Evolutionary conservation across 2,113 vertebrate genomes (phyloP).

Genomic region (Passer montanus): DNA sequence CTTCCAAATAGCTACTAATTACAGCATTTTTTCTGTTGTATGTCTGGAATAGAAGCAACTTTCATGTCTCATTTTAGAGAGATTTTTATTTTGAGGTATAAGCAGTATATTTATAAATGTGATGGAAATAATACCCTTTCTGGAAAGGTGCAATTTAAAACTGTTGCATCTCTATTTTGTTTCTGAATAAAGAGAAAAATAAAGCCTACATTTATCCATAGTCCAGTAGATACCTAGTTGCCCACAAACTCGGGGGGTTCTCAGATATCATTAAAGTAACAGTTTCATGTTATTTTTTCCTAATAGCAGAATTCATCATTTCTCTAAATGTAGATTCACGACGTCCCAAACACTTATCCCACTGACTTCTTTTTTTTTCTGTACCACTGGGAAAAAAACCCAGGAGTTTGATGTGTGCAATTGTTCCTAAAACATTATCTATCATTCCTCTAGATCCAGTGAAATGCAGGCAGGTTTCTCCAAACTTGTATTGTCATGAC

Average conservation of each 20-base stretch:
- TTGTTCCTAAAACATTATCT: not conserved
- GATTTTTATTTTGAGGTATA: slow-evolving; percentile 39
- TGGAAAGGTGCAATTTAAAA: not conserved
- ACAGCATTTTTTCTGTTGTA: slow-evolving; percentile 7
- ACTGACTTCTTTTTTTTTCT: not conserved
- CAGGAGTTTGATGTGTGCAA: not conserved
- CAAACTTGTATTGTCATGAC: not conserved
- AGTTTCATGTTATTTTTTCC: not conserved
- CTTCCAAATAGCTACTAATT: slow-evolving; percentile 67
- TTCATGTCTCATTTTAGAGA: slow-evolving; percentile 49
- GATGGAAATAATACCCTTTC: not conserved
- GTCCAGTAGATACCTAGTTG: slow-evolving; percentile 2
- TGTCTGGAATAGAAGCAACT: not conserved
- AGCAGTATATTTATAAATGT: slow-evolving; percentile 19
- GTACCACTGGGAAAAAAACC: not conserved
- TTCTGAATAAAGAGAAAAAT: slow-evolving; percentile 41
- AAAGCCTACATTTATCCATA: not conserved
- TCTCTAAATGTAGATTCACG: not conserved
- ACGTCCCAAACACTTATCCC: not conserved
- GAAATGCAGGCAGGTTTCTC: not conserved
- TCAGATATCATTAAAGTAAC: not conserved
- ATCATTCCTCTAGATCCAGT: not conserved
- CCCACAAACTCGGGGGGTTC: not conserved
- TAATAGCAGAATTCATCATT: not conserved
- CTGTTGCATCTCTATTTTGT: slow-evolving; percentile 4